These are phyloP conservation scores for Nycteola revayana DNA, from an alignment of 2,888 invertebrate species.

Conservation along the genomic window DNA sequence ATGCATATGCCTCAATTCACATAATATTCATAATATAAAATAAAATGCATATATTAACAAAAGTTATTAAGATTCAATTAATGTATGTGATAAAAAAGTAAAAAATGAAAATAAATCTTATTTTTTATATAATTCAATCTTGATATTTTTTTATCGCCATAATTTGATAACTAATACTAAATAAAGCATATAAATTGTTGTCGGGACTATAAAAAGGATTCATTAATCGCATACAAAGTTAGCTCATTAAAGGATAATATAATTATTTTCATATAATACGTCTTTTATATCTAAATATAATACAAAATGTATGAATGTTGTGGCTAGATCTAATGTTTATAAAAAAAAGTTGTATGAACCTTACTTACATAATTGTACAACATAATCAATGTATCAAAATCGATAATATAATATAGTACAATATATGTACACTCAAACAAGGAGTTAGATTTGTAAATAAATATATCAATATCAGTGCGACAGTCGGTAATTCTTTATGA, in stretches of 20 bases:
- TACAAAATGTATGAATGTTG: constrained; percentile 38
- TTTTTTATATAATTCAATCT: constrained; percentile 11
- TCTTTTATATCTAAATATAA: constrained; percentile 35
- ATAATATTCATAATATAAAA: too few species aligned
- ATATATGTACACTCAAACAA: too few species aligned
- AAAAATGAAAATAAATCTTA: constrained; percentile 15
- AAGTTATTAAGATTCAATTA: constrained; percentile 4
- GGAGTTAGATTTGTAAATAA: too few species aligned
- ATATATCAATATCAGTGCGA: too few species aligned
- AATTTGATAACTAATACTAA: constrained; percentile 20
- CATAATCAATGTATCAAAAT: too few species aligned
- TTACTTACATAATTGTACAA: too few species aligned
- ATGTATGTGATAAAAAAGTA: constrained; percentile 22
- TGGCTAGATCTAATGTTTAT: constrained; percentile 15
- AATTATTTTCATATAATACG: constrained; percentile 34
- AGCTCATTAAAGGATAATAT: constrained; percentile 20
- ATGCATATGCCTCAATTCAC: too few species aligned
- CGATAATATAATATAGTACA: too few species aligned
- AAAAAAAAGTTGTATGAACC: too few species aligned
- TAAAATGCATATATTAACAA: constrained; percentile 6
- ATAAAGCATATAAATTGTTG: constrained; percentile 32
- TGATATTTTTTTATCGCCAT: constrained; percentile 22
- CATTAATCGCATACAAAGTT: constrained; percentile 29
- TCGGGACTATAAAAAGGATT: constrained; percentile 25
- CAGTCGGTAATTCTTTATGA: too few species aligned